These are phyloP conservation scores for Limnephilus marmoratus DNA, from an alignment of 2,888 invertebrate species.

Conservation along the genomic window DNA sequence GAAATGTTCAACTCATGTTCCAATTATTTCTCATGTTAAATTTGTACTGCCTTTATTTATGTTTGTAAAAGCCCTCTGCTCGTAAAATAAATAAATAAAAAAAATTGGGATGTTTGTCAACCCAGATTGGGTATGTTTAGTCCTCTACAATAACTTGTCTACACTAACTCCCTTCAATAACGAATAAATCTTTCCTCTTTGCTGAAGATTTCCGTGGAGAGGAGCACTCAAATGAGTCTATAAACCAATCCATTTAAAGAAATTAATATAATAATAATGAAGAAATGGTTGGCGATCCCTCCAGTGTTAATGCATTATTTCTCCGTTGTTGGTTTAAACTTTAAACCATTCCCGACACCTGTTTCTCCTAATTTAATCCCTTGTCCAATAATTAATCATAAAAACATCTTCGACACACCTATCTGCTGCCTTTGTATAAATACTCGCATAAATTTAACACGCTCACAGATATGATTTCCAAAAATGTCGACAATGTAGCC, in stretches of 20 bases:
- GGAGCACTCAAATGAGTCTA: no score
- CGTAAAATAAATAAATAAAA: no score
- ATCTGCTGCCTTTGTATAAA: constrained; percentile 20
- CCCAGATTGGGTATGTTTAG: no score
- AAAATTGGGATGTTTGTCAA: no score
- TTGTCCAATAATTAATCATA: constrained; percentile 10
- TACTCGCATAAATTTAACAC: not conserved
- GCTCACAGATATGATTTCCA: not conserved
- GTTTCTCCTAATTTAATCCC: constrained; percentile 29
- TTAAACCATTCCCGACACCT: constrained; percentile 24
- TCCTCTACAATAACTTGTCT: no score
- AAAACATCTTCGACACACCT: constrained; percentile 24
- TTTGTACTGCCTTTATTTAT: no score
- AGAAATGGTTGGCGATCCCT: not conserved
- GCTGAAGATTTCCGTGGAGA: no score
- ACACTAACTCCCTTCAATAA: no score
- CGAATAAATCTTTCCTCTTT: no score
- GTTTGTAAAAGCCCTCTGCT: no score
- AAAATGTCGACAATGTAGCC: not conserved
- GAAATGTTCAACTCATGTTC: no score
- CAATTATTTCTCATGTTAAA: no score
- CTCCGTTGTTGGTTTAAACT: not conserved
- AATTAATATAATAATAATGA: not conserved
- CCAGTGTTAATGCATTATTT: not conserved
- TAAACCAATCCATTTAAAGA: not conserved